A percentile compares a stretch with the other conserved stretches of the same genome.
Evolutionary conservation across 1,140 invertebrate genomes (phyloP).

Genomic region (Delia radicum): DNA sequence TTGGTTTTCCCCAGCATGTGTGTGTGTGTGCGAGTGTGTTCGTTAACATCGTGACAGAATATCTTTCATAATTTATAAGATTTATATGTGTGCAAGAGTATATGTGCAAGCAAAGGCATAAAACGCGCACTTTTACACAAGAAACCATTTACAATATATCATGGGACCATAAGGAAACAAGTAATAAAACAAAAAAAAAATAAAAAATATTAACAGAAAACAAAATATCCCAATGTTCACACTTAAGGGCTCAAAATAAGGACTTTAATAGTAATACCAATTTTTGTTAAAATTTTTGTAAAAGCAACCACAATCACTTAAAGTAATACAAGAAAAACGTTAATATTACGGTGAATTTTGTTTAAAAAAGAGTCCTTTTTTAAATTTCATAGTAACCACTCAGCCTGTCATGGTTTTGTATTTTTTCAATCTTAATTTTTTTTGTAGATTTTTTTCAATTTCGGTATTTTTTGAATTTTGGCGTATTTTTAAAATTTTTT

Average conservation of each 20-base stretch:
- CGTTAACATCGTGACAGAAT: neutral
- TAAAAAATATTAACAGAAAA: neutral
- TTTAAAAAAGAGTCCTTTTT: too few relatives aligned
- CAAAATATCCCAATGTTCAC: neutral
- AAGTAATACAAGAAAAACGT: too few relatives aligned
- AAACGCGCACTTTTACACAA: neutral
- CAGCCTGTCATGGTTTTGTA: too few relatives aligned
- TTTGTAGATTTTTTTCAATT: too few relatives aligned
- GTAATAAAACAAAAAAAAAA: neutral
- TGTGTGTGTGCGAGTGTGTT: neutral
- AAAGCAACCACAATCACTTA: too few relatives aligned
- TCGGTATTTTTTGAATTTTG: too few relatives aligned
- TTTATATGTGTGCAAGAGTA: neutral
- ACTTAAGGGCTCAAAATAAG: neutral
- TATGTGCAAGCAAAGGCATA: neutral
- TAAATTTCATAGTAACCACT: too few relatives aligned
- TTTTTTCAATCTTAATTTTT: too few relatives aligned
- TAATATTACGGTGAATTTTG: too few relatives aligned
- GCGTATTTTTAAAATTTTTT: too few relatives aligned
- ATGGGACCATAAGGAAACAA: neutral
- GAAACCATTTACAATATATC: neutral
- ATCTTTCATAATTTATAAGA: conserved; percentile 22
- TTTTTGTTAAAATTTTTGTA: too few relatives aligned
- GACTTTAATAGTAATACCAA: neutral
- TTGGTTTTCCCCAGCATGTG: neutral